Conservation (phyloP, 23 tunicate genomes). For the Oikopleura vanhoeffeni region DNA sequence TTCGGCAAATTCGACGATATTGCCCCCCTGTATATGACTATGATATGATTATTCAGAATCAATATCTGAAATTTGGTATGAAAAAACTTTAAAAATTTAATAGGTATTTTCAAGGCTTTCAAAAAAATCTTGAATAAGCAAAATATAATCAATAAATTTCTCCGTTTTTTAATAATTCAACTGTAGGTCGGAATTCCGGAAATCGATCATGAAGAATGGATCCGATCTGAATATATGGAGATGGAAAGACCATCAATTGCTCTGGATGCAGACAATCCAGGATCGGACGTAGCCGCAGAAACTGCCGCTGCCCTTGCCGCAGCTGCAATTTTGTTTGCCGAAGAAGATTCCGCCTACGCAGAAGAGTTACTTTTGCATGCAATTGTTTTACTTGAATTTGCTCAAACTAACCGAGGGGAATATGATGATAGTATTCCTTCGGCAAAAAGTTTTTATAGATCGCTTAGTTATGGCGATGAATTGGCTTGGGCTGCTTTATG, state of each 20-base stretch:
- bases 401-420: conserved; percentile 27
- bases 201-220: conserved; percentile 25
- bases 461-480: conserved; percentile 49
- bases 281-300: conserved; percentile 67
- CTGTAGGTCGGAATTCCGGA: neutral
- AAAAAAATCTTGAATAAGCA: no score
- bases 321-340: conserved; percentile 39
- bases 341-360: conserved; percentile 33
- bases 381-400: conserved; percentile 57
- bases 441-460: conserved; percentile 41
- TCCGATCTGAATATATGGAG: conserved; percentile 45
- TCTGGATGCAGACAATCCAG: conserved; percentile 30
- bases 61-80: no score
- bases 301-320: conserved; percentile 93
- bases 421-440: conserved; percentile 57
- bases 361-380: conserved; percentile 35
- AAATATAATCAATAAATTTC: no score
- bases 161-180: no score
- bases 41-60: no score
- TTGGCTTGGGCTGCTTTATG: conserved; percentile 72
- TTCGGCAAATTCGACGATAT: no score
- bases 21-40: no score
- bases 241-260: conserved; percentile 41
- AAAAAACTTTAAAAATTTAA: no score
- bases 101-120: no score